Evolutionary conservation across 1,140 invertebrate genomes (phyloP).

Genomic region (Temnothorax nylanderi): DNA sequence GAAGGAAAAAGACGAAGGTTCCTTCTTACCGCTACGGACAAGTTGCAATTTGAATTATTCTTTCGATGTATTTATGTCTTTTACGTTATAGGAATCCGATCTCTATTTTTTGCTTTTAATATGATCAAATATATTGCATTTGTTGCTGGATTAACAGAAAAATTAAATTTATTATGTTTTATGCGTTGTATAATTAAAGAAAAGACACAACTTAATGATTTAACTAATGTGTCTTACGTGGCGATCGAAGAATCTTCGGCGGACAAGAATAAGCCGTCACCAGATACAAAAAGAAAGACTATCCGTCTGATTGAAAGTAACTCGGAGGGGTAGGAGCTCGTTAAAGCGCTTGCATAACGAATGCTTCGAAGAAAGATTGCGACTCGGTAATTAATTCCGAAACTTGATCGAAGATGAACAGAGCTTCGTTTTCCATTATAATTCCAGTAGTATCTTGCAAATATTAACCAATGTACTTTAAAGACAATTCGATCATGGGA

Average conservation of each 20-base stretch:
- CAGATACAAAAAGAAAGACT: slow-evolving; percentile 37
- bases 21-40: background rate
- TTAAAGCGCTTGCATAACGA: slow-evolving; percentile 70
- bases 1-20: background rate
- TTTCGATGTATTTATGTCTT: background rate
- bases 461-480: slow-evolving; percentile 57
- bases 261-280: slow-evolving; percentile 4
- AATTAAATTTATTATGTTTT: background rate
- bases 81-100: background rate
- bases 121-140: background rate
- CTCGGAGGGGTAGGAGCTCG: slow-evolving; percentile 63
- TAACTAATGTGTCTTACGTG: background rate
- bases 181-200: background rate
- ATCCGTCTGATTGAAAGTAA: slow-evolving; percentile 59
- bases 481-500: slow-evolving; percentile 45
- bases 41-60: background rate
- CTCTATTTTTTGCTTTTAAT: background rate
- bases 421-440: slow-evolving; percentile 54
- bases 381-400: slow-evolving; percentile 70
- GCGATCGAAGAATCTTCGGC: background rate
- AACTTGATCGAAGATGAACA: slow-evolving; percentile 65
- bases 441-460: slow-evolving; percentile 50
- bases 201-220: background rate
- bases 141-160: background rate
- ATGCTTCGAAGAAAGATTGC: slow-evolving; percentile 63